Evolutionary conservation across 1,140 invertebrate genomes (phyloP), one percentile per base, ranked within the genome.

Genomic region (Lithobius niger): DNA sequence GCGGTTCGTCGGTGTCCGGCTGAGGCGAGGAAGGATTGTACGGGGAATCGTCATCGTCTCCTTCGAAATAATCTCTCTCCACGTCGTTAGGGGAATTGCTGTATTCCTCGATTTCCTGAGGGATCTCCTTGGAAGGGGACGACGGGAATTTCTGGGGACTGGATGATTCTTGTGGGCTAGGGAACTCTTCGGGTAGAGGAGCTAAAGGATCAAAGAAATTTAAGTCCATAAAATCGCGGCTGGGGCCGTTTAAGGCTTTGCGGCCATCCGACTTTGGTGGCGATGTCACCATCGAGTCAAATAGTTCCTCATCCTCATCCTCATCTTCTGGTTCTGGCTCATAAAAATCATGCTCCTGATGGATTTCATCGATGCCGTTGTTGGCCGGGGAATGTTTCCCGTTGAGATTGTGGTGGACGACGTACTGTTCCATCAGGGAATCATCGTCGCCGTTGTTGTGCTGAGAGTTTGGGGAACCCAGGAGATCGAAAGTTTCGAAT

Each of bases 111-210:
- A n/a, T 6, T 10, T 18, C 19, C 43, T 16, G 4, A 6, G 4
- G 6, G 43, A 13, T 45, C 43, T 13, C 18, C n/a, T n/a, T 45
- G 19, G 6, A 13, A 13, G 43, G 43, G 18, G 43, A 45, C 16
- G 19, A 45, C 6, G 19, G 43, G 4, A 6, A 16, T 18, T 45
- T 19, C 6, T 45, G 43, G 48, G 48, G 48, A 50, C 48, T 50
- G 4, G 48, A 50, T 6, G 48, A 27, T 13, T 27, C 27, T 26
- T 50, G 24, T 22, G 48, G 48, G 24, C 48, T 50, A 4, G 48
- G 48, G 48, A 50, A 50, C 27, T 50, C 48, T 19, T 50, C 48
- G 10, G 48, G 48, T 6, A 50, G 27, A 21, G 48, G 48, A 25
- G 48, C 48, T 19, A 50, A 27, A 15, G 48, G 48, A 26, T 50